A percentile compares a stretch with the other conserved stretches of the same genome.
phyloP scores from a whole-genome alignment of 2,888 invertebrate genomes.

The Tetranychus piercei region DNA sequence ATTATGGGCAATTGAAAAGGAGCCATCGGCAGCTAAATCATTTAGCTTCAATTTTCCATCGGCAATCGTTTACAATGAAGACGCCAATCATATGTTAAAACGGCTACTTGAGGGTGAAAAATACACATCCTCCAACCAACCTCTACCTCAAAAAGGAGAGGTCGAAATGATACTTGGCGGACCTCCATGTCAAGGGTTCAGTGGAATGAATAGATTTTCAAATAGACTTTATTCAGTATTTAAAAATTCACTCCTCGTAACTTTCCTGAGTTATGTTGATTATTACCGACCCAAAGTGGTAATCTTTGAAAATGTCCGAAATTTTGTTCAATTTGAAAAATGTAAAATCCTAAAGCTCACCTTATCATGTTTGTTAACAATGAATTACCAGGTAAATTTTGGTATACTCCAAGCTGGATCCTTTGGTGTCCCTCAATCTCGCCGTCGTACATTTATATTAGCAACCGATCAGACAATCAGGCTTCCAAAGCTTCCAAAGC shows the following conservation, averaged over 20 bases:
- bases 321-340: constrained; percentile 62
- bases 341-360: constrained; percentile 62
- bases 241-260: constrained; percentile 63
- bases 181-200: constrained; percentile 74
- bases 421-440: constrained; percentile 64
- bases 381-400: constrained; percentile 73
- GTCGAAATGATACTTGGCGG: constrained; percentile 68
- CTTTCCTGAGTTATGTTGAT: constrained; percentile 64
- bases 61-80: constrained; percentile 57
- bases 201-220: constrained; percentile 72
- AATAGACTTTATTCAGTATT: constrained; percentile 62
- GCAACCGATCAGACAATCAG: constrained; percentile 60
- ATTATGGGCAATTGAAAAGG: constrained; percentile 62
- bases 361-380: constrained; percentile 50
- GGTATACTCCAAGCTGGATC: constrained; percentile 69
- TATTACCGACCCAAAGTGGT: constrained; percentile 65
- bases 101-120: constrained; percentile 43
- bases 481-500: constrained; percentile 58
- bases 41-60: constrained; percentile 54
- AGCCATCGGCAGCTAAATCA: constrained; percentile 56
- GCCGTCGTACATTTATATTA: constrained; percentile 54
- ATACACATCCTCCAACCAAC: constrained; percentile 30
- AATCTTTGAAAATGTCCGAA: constrained; percentile 63
- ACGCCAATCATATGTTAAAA: constrained; percentile 53
- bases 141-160: constrained; percentile 53